Conservation (phyloP, 2,113 vertebrate genomes). For the Calonectris borealis region DNA sequence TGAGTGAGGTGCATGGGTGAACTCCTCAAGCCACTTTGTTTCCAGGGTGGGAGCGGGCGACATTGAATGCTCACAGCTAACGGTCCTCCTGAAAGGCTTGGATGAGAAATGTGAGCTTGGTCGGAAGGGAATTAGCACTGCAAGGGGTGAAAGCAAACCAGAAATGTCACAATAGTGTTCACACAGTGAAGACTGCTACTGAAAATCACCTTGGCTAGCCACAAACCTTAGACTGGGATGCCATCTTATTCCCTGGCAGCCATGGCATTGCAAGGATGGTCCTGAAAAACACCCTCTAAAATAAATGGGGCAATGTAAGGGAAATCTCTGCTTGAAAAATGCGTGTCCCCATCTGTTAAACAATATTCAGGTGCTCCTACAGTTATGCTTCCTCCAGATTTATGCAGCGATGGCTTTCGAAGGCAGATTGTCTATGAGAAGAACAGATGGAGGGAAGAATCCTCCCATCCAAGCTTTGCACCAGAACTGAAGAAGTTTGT, state of each 20-base stretch:
- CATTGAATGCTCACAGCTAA: not conserved
- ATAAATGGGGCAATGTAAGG: constrained; percentile 6
- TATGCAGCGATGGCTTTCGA: constrained; percentile 10
- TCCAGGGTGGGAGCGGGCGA: not conserved
- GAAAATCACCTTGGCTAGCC: not conserved
- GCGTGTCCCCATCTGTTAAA: constrained; percentile 36
- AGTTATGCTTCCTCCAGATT: constrained; percentile 53
- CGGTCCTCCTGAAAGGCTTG: not conserved
- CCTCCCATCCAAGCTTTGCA: constrained; percentile 35
- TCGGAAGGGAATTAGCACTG: not conserved
- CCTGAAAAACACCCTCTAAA: constrained; percentile 1
- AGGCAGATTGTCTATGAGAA: constrained; percentile 38
- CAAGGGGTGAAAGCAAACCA: not conserved
- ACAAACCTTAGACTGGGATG: not conserved
- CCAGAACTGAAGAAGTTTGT: constrained; percentile 43
- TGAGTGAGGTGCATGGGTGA: not conserved
- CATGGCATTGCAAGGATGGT: not conserved
- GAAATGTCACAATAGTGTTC: not conserved
- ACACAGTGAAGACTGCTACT: not conserved
- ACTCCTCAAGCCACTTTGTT: not conserved
- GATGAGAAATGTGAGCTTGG: not conserved
- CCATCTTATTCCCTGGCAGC: not conserved
- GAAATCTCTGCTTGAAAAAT: constrained; percentile 36
- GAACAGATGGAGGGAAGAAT: constrained; percentile 49
- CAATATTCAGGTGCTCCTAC: constrained; percentile 49